These are phyloP conservation scores for Opisthocomus hoazin DNA, from an alignment of 2,113 vertebrate genomes.

Conservation along the genomic window DNA sequence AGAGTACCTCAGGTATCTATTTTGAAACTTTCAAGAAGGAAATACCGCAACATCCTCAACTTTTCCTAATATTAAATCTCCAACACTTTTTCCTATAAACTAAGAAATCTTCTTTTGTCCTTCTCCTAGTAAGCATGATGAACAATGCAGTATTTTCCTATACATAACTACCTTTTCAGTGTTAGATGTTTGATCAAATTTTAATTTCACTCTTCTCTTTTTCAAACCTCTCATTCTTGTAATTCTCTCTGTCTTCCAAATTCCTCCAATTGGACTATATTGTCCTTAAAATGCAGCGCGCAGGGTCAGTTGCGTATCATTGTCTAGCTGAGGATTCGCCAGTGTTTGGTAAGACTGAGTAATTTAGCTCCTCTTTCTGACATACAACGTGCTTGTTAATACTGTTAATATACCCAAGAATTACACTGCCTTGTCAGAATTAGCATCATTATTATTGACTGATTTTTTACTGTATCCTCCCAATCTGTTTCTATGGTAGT, in stretches of 20 bases:
- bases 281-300: neutral
- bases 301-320: accelerated
- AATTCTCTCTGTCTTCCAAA: neutral
- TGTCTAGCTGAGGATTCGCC: neutral
- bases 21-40: neutral
- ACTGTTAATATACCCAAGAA: neutral
- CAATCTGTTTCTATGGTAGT: neutral
- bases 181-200: neutral
- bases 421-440: neutral
- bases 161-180: neutral
- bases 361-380: neutral
- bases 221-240: neutral
- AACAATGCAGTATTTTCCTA: neutral
- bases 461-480: neutral
- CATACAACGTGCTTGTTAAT: neutral
- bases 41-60: neutral
- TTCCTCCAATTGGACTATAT: neutral
- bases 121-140: neutral
- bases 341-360: neutral
- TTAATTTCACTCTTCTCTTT: neutral
- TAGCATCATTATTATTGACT: neutral
- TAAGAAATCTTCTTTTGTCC: neutral
- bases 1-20: neutral
- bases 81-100: neutral
- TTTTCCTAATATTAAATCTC: neutral